A percentile compares a stretch with the other conserved stretches of the same genome.
Conservation (phyloP, 2,888 invertebrate species). For the Mycalesis mineus region DNA sequence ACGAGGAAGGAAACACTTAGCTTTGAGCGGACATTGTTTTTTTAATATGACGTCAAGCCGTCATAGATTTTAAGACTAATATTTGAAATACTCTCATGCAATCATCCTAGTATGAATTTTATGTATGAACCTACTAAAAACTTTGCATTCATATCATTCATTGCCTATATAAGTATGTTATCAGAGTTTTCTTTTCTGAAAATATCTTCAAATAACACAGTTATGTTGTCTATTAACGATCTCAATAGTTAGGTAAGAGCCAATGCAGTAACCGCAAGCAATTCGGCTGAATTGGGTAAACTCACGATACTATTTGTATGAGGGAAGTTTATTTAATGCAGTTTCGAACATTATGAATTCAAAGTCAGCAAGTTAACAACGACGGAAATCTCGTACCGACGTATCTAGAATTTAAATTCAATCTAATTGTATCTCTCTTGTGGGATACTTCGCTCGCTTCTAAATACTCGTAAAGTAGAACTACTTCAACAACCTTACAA, state of each 20-base stretch:
- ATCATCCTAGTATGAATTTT: too few species aligned
- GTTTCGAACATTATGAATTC: conserved; percentile 7
- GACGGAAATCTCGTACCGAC: not conserved
- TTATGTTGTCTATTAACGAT: conserved; percentile 3
- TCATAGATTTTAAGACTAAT: too few species aligned
- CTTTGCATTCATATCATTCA: too few species aligned
- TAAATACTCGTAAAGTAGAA: not conserved
- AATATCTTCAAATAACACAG: not conserved
- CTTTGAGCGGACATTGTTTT: too few species aligned
- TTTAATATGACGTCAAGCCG: too few species aligned
- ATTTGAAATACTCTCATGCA: too few species aligned
- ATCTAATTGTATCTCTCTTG: not conserved
- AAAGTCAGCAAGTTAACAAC: conserved; percentile 5
- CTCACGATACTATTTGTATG: conserved; percentile 8
- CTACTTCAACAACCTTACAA: too few species aligned
- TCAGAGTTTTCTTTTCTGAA: too few species aligned
- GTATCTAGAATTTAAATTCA: not conserved
- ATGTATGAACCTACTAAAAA: too few species aligned
- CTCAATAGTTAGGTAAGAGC: conserved; percentile 3
- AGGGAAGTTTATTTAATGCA: conserved; percentile 3
- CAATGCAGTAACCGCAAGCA: conserved; percentile 9
- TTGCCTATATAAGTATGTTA: too few species aligned
- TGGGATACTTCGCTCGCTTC: not conserved
- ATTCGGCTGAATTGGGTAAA: conserved; percentile 4
- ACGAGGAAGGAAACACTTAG: too few species aligned